Evolutionary conservation across 2,797 vertebrate genomes (phyloP), one percentile per base, ranked within the genome.

Genomic region (Ctenopoma multispine): DNA sequence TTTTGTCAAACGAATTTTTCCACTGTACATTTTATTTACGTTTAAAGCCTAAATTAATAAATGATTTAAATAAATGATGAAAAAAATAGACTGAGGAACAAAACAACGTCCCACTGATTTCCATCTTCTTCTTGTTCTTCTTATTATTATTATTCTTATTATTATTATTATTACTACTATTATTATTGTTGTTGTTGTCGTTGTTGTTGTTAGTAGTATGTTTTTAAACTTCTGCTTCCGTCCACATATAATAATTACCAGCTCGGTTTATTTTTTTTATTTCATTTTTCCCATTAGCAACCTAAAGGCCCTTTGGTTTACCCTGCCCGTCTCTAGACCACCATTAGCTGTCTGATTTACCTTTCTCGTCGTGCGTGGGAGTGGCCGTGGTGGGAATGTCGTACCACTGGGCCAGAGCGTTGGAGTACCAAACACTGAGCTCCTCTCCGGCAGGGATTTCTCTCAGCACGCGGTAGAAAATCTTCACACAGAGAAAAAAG

Each of bases 341-440:
- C 24, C 14, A 29, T 46, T 3, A 68, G 40, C 5, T 36, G 11
- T 21, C 1, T 43, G 10, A 7, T 69, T 90, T 96, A 99, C 98
- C 97, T 98, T 97, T 99, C 77, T 99, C 98, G 60, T 99, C 97
- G 84, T 99, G 98, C 0, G 97, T 99, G 1, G 98, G 98, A 46
- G 97, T 99, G 31, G 98, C 97, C 1, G 95, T 97, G 27, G 94
- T 95, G 8, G 98, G 96, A 59, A 99, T 96, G 89, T 99, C 96
- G 70, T 97, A 97, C 96, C 97, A 98, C 88, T 98, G 97, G 2
- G 98, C 97, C 90, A 99, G 83, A n/a, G 95, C 78, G 83, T 94
- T 97, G 70, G 97, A 98, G 85, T 99, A 99, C 98, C 98, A 99
- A 44, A 96, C 97, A 6, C 94, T 96, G 77, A 99, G 92, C 85